Percentiles rank a stretch among this genome's conserved stretches.
phyloP scores from a whole-genome alignment of 2,797 vertebrate species.

The Merluccius polli region DNA sequence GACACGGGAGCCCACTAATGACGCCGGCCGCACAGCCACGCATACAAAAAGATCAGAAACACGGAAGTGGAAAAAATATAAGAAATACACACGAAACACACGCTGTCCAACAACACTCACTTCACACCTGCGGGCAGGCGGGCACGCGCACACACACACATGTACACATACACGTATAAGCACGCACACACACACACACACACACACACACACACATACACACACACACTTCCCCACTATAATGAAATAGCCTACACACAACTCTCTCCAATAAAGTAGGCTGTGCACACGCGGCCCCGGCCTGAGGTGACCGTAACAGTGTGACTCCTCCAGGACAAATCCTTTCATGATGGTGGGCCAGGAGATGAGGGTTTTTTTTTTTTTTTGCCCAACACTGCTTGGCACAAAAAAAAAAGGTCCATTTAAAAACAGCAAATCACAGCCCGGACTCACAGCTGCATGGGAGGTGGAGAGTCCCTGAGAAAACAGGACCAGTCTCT shows the following conservation, averaged over 20 bases:
- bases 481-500: constrained; percentile 69
- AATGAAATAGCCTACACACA: constrained; percentile 2
- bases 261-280: constrained; percentile 45
- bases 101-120: constrained; percentile 26
- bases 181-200: constrained; percentile 1
- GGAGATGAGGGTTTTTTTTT: constrained; percentile 59
- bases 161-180: background rate
- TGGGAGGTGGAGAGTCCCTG: constrained; percentile 60
- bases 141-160: constrained; percentile 21
- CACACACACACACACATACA: constrained; percentile 1
- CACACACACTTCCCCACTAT: background rate
- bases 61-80: constrained; percentile 54
- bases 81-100: constrained; percentile 38
- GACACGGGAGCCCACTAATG: constrained; percentile 75
- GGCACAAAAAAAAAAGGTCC: constrained; percentile 32
- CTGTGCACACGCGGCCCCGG: constrained; percentile 40
- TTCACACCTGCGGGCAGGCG: constrained; percentile 7
- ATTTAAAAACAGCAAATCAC: constrained; percentile 69
- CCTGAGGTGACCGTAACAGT: constrained; percentile 58
- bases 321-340: constrained; percentile 62
- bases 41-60: constrained; percentile 66
- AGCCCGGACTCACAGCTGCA: constrained; percentile 64
- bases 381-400: constrained; percentile 55
- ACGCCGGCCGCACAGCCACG: constrained; percentile 62
- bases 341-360: constrained; percentile 62